Conservation (phyloP, 1,140 invertebrate species). For the Microplitis mediator region DNA sequence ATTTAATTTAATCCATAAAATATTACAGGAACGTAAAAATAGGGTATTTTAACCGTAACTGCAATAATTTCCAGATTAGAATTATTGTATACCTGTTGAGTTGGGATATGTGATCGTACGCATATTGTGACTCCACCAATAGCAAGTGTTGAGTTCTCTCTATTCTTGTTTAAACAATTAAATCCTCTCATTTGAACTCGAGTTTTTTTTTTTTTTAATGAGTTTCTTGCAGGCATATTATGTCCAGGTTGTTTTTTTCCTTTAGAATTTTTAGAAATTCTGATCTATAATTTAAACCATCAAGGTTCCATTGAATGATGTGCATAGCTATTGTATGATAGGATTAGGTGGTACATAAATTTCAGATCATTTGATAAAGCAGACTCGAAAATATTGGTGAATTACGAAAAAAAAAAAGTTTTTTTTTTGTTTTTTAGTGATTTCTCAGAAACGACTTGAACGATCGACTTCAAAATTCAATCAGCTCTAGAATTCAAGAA, state of each 20-base stretch:
- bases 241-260: neutral
- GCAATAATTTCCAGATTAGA: constrained; percentile 39
- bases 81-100: constrained; percentile 34
- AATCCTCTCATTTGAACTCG: neutral
- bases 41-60: constrained; percentile 30
- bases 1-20: no score
- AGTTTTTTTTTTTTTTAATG: neutral
- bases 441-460: no score
- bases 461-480: no score
- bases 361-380: no score
- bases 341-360: neutral
- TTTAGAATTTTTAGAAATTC: neutral
- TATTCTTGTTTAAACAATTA: constrained; percentile 3
- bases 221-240: constrained; percentile 19
- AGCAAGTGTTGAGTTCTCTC: neutral
- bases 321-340: neutral
- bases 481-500: no score
- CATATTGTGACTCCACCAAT: constrained; percentile 17
- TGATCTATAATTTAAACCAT: neutral
- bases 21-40: no score
- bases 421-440: no score
- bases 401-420: no score
- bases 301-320: constrained; percentile 11
- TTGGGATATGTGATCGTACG: constrained; percentile 23
- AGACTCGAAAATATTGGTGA: no score